Base-by-base conservation (phyloP, 1,140 invertebrate genomes). In the Penaeus japonicus region DNA sequence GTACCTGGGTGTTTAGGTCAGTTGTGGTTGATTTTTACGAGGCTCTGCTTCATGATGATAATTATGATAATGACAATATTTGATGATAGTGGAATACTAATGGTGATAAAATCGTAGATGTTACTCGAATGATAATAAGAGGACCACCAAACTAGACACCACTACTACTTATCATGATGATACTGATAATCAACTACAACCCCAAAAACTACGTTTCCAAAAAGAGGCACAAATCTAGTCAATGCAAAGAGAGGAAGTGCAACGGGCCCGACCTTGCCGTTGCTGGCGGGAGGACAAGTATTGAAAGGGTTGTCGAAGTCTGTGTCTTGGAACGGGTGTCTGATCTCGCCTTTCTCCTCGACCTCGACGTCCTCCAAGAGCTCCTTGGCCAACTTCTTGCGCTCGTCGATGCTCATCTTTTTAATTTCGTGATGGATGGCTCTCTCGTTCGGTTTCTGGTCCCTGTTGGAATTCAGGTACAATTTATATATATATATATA, bases 221-320 rank as follows among this genome's bases (percentile, higher is more conserved):
- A n/a, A n/a, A n/a, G n/a, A n/a, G n/a, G n/a, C n/a, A 47, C 1
- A 47, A 47, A 2, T 47, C 5, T 7, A 47, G 12, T 5, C 57
- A 17, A 0, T 1, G 0, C 12, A n/a, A 47, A 35, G 30, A 30
- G 12, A 24, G 53, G 79, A 86, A 57, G 5, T 7, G 18, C 30
- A 39, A 30, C 47, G 10, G 4, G 4, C 39, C 30, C 15, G 22
- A 84, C 85, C 54, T 85, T 85, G 81, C 81, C 77, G 18, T 78
- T 47, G 70, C 59, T 57, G 2, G 65, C 73, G 20, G 62, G 73
- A 54, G 85, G 32, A 20, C 53, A n/a, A 4, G 77, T 87, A 24
- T 47, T 83, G 85, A 89, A 89, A 4, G 89, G 89, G 55, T 89
- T 89, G 59, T 89, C 85, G 22, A 89, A 89, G 32, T 89, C 89